These are phyloP conservation scores for Lepus townsendii DNA, from an alignment of 2,797 vertebrate genomes.

Conservation along the genomic window DNA sequence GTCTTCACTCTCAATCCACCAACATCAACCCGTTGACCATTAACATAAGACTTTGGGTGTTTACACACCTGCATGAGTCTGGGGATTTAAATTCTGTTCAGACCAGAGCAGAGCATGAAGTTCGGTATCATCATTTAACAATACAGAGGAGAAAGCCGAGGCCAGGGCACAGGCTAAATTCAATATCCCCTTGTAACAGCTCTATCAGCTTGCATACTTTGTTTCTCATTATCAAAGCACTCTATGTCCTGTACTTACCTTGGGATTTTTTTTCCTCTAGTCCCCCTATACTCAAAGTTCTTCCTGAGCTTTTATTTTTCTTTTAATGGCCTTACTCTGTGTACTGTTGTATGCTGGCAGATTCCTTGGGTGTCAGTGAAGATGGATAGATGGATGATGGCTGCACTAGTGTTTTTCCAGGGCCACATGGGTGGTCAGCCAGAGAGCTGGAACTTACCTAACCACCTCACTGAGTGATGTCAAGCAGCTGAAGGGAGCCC, in stretches of 20 bases:
- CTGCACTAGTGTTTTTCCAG: constrained; percentile 40
- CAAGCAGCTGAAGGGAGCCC: constrained; percentile 27
- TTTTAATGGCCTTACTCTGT: background rate
- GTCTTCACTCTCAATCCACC: too few relatives aligned
- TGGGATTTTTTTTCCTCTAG: background rate
- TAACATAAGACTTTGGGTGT: too few relatives aligned
- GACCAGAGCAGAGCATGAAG: background rate
- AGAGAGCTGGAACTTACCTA: constrained; percentile 45
- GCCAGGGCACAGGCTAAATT: background rate
- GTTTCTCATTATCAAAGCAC: background rate
- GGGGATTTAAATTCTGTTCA: too few relatives aligned
- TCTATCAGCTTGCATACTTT: constrained; percentile 1
- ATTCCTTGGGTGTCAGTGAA: constrained; percentile 21
- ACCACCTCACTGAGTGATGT: background rate
- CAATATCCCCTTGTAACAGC: background rate
- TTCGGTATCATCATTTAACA: background rate
- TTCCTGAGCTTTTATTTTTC: constrained; percentile 36
- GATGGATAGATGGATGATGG: background rate
- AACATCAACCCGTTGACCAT: too few relatives aligned
- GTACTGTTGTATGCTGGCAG: background rate
- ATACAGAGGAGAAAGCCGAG: background rate
- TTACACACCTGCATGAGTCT: too few relatives aligned
- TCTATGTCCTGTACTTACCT: background rate
- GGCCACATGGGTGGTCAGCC: background rate
- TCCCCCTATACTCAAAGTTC: too few relatives aligned